phyloP scores from a whole-genome alignment of 2,888 invertebrate species.

The Dryocosmus kuriphilus region DNA sequence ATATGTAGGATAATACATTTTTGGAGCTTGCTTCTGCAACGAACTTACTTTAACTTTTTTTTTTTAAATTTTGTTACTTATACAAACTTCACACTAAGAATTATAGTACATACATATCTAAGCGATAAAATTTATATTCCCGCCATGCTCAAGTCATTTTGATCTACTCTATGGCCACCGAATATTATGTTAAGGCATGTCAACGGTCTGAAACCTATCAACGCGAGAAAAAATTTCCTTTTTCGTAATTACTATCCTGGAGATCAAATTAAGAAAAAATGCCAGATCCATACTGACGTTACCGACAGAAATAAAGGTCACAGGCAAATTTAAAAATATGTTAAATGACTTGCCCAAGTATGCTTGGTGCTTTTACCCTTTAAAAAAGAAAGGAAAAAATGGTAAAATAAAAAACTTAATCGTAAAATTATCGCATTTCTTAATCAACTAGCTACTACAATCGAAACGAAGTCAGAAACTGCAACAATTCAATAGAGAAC shows the following conservation, averaged over 20 bases:
- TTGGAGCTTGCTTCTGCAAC: conserved; percentile 50
- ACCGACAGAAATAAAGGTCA: neutral
- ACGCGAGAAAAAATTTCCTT: neutral
- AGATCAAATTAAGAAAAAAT: neutral
- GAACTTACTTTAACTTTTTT: conserved; percentile 43
- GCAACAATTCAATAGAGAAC: conserved; percentile 7
- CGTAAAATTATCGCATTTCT: neutral
- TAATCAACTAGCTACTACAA: neutral
- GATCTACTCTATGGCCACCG: conserved; percentile 52
- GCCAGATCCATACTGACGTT: neutral
- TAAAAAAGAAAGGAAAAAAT: conserved; percentile 9
- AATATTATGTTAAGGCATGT: conserved; percentile 41
- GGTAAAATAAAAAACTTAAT: conserved; percentile 17
- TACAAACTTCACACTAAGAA: conserved; percentile 48
- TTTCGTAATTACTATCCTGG: neutral
- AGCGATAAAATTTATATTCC: conserved; percentile 51
- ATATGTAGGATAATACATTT: conserved; percentile 61
- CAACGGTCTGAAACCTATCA: conserved; percentile 25
- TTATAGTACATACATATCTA: conserved; percentile 43
- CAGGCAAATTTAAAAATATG: neutral
- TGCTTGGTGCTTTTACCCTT: neutral
- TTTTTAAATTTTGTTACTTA: conserved; percentile 43
- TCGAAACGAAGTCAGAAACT: conserved; percentile 13
- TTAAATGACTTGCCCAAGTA: conserved; percentile 8
- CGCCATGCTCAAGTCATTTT: conserved; percentile 46